Conservation (phyloP, 2,888 invertebrate genomes). For the Drosophila koepferae region DNA sequence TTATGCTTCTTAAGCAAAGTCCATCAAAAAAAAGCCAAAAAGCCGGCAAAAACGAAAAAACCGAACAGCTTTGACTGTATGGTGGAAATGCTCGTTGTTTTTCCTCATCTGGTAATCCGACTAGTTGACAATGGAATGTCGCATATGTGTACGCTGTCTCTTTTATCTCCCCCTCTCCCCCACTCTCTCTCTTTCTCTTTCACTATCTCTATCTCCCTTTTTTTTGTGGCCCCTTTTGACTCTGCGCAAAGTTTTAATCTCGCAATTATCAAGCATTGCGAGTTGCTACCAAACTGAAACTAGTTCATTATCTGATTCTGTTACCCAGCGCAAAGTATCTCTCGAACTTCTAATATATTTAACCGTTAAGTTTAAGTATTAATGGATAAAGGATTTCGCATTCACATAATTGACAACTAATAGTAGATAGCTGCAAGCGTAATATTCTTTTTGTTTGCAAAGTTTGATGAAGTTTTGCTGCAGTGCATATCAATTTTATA, state of each 20-base stretch:
- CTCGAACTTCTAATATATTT: slow-evolving; percentile 59
- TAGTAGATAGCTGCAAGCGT: slow-evolving; percentile 5
- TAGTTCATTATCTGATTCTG: slow-evolving; percentile 52
- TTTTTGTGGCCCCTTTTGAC: not conserved
- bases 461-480: not conserved
- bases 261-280: slow-evolving; percentile 44
- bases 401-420: slow-evolving; percentile 7
- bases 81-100: slow-evolving; percentile 45
- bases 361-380: slow-evolving; percentile 27
- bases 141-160: slow-evolving; percentile 8
- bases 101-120: slow-evolving; percentile 64
- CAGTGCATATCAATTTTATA: not conserved
- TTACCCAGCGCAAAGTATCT: slow-evolving; percentile 28
- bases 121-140: slow-evolving; percentile 43
- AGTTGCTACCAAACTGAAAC: slow-evolving; percentile 40
- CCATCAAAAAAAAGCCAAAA: slow-evolving; percentile 24
- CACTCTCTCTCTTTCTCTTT: not conserved
- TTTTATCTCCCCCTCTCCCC: not conserved
- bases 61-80: slow-evolving; percentile 54
- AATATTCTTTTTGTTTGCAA: too few species aligned
- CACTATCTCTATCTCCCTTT: not conserved
- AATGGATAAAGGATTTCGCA: slow-evolving; percentile 27
- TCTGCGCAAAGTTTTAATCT: slow-evolving; percentile 32
- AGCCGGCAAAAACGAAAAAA: slow-evolving; percentile 20
- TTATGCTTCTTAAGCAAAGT: slow-evolving; percentile 67